These are phyloP conservation scores for Cyaniris semiargus DNA, from an alignment of 2,888 invertebrate species.

Conservation along the genomic window DNA sequence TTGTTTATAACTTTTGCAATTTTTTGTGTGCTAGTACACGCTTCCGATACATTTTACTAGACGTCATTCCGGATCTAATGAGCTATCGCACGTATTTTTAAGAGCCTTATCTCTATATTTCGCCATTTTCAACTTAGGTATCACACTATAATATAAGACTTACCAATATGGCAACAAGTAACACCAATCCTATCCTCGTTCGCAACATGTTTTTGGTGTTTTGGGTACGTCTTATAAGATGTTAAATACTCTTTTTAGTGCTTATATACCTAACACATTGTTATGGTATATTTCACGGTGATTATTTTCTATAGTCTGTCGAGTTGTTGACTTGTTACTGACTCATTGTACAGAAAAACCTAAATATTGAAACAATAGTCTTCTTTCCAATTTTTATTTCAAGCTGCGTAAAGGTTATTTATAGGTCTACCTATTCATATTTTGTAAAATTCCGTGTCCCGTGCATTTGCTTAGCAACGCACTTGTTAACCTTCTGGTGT, in stretches of 20 bases:
- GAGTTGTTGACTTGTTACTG: slow-evolving; percentile 1
- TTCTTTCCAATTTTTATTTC: neutral
- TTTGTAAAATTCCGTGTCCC: neutral
- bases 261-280: slow-evolving; percentile 33
- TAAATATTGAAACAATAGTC: neutral
- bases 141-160: neutral
- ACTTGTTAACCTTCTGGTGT: too few relatives aligned
- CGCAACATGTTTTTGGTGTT: neutral
- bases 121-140: too few relatives aligned
- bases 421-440: neutral
- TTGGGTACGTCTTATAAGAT: neutral
- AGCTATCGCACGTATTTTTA: too few relatives aligned
- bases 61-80: too few relatives aligned
- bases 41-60: too few relatives aligned
- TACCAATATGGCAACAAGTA: slow-evolving; percentile 1
- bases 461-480: neutral
- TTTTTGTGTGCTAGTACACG: too few relatives aligned
- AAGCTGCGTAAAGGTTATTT: slow-evolving; percentile 3
- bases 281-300: slow-evolving; percentile 41
- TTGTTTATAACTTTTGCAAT: too few relatives aligned
- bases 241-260: slow-evolving; percentile 7
- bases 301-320: slow-evolving; percentile 2
- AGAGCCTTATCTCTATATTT: too few relatives aligned
- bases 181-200: neutral
- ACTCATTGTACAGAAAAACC: neutral